phyloP scores from a whole-genome alignment of 2,797 vertebrate genomes.

The Danio kyathit region DNA sequence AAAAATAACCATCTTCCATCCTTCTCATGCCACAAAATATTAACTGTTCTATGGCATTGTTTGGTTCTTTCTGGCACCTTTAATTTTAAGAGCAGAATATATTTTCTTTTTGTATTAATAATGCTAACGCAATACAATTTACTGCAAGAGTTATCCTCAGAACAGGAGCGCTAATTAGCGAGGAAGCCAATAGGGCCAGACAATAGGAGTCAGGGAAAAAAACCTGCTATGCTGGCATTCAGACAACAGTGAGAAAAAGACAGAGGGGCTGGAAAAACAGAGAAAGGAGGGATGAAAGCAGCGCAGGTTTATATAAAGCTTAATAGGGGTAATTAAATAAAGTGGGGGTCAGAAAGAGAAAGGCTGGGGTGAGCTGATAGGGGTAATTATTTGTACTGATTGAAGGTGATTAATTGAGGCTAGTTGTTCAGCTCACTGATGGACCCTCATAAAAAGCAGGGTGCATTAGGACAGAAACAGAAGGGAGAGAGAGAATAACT shows the following conservation, averaged over 20 bases:
- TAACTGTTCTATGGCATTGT: no score
- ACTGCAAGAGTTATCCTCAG: not conserved
- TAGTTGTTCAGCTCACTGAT: conserved; percentile 40
- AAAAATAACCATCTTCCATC: no score
- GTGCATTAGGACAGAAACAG: conserved; percentile 36
- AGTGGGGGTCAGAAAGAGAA: conserved; percentile 28
- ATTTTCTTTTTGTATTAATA: not conserved
- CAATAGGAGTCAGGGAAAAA: not conserved
- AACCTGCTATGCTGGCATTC: conserved; percentile 14
- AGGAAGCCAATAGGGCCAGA: conserved; percentile 11
- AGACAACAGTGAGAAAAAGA: conserved; percentile 18
- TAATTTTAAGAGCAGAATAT: no score
- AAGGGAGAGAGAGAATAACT: conserved; percentile 13
- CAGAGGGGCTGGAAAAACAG: not conserved
- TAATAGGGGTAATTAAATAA: conserved; percentile 57
- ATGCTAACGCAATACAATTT: not conserved
- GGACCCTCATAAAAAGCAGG: conserved; percentile 21
- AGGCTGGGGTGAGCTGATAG: conserved; percentile 18
- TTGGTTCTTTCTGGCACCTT: not conserved
- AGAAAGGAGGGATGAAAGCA: conserved; percentile 24
- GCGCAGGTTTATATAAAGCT: conserved; percentile 28
- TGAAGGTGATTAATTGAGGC: conserved; percentile 44
- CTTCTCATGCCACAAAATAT: no score
- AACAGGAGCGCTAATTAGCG: conserved; percentile 4
- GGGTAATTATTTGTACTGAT: conserved; percentile 55